Percentiles rank a stretch among this genome's conserved stretches.
phyloP scores from a whole-genome alignment of 2,888 invertebrate species.

The Ecdyonurus torrentis region DNA sequence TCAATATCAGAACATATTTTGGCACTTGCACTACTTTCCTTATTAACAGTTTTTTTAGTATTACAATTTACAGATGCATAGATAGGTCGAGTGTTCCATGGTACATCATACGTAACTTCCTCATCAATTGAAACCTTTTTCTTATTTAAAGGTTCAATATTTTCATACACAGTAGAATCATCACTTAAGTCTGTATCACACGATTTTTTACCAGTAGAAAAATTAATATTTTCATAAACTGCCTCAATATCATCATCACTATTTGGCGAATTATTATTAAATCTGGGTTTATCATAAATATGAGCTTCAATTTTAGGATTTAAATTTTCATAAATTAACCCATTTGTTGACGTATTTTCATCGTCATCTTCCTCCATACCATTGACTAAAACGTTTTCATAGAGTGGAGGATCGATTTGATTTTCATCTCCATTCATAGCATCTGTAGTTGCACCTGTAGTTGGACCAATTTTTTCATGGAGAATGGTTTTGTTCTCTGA shows the following conservation, averaged over 20 bases:
- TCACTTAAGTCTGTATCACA: not conserved
- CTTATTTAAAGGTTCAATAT: not conserved
- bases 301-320: not conserved
- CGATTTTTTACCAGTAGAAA: not conserved
- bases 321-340: not conserved
- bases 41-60: not conserved
- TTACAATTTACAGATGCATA: slow-evolving; percentile 9
- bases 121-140: slow-evolving; percentile 1
- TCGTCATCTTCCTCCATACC: not conserved
- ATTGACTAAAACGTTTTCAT: not conserved
- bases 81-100: slow-evolving; percentile 13
- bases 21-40: not conserved
- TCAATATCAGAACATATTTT: not conserved
- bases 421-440: not conserved
- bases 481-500: not conserved
- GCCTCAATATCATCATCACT: not conserved
- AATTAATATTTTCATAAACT: slow-evolving; percentile 3
- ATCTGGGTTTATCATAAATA: not conserved
- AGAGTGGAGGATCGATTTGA: not conserved
- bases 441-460: not conserved
- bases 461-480: not conserved
- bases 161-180: slow-evolving; percentile 1
- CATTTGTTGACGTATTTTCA: not conserved
- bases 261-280: not conserved
- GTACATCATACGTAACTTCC: slow-evolving; percentile 14